Conservation (phyloP, 2,888 invertebrate species). For the Eupithecia inturbata region DNA sequence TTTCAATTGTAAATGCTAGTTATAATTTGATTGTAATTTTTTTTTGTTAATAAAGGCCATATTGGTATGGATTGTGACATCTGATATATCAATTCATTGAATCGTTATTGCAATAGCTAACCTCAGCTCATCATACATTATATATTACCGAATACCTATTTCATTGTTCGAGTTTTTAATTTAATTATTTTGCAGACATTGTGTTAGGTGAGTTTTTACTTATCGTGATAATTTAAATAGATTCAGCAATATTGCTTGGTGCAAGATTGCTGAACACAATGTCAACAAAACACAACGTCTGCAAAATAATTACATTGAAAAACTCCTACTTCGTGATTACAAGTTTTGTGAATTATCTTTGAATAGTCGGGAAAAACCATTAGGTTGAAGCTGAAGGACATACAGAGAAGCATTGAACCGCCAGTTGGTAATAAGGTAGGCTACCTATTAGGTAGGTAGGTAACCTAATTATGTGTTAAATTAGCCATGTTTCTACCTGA, state of each 20-base stretch:
- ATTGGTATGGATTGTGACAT: too few relatives aligned
- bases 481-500: neutral
- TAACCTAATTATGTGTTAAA: neutral
- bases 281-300: too few relatives aligned
- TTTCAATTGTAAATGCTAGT: too few relatives aligned
- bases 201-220: neutral
- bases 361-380: neutral
- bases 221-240: neutral
- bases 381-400: neutral
- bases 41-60: too few relatives aligned
- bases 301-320: too few relatives aligned
- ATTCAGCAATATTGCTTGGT: neutral
- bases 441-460: neutral
- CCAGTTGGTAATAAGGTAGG: neutral
- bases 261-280: too few relatives aligned
- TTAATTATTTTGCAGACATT: neutral
- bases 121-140: too few relatives aligned
- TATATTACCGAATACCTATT: too few relatives aligned
- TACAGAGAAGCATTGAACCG: constrained; percentile 11
- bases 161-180: neutral
- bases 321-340: neutral
- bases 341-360: neutral
- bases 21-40: too few relatives aligned
- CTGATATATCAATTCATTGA: too few relatives aligned
- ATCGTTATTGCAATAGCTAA: too few relatives aligned